Percentiles rank a stretch among this genome's conserved stretches.
Conservation (phyloP, 2,888 invertebrate species). For the Eurytoma adleriae region DNA sequence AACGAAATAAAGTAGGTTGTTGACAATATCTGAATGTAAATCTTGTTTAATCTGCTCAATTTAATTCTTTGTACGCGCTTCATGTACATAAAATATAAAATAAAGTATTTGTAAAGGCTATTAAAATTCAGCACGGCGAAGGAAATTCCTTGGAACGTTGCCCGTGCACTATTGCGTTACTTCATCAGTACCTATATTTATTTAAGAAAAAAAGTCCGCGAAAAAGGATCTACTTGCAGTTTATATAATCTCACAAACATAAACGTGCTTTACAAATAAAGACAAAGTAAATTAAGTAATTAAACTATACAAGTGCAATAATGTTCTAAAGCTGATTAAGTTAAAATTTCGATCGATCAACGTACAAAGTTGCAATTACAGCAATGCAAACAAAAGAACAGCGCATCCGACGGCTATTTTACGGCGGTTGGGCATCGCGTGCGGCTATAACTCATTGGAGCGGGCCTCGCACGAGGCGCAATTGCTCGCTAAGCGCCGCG, state of each 20-base stretch:
- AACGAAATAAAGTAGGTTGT: not conserved
- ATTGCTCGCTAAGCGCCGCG: slow-evolving; percentile 10
- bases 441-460: slow-evolving; percentile 21
- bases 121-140: slow-evolving; percentile 6
- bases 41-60: not conserved
- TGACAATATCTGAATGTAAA: not conserved
- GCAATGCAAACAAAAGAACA: not conserved
- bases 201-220: no score
- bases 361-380: no score
- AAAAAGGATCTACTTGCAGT: not conserved
- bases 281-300: no score
- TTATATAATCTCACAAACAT: no score
- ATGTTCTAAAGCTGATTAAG: no score
- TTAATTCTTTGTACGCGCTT: not conserved
- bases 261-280: no score
- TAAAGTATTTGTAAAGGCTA: not conserved
- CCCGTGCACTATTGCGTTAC: not conserved
- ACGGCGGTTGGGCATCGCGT: slow-evolving; percentile 26
- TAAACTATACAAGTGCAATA: no score
- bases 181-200: no score
- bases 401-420: not conserved
- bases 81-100: not conserved
- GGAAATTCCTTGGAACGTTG: not conserved
- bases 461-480: not conserved
- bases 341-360: no score